A percentile compares a stretch with the other conserved stretches of the same genome.
Conservation (phyloP, 1,140 invertebrate genomes). For the Aphidius gifuensis region DNA sequence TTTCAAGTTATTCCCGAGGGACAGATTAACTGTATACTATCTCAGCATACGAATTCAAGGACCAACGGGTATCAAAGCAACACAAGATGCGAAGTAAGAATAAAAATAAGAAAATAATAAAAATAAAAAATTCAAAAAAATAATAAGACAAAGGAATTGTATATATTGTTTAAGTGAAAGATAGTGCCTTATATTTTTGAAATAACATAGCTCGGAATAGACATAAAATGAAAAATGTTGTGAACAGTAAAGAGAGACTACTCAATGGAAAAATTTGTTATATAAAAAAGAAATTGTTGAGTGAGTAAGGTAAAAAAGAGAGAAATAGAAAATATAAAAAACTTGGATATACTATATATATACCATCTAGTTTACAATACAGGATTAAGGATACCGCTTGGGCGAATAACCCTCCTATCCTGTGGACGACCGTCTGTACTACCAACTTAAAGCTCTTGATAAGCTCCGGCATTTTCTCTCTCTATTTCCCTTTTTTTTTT, state of each 20-base stretch:
- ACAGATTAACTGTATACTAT: constrained; percentile 44
- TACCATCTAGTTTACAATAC: constrained; percentile 50
- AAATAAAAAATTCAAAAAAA: constrained; percentile 3
- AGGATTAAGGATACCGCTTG: constrained; percentile 42
- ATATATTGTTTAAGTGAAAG: too few relatives aligned
- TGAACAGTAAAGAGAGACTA: too few relatives aligned
- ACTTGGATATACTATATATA: constrained; percentile 37
- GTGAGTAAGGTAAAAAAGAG: constrained; percentile 1
- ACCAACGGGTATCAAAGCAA: constrained; percentile 19
- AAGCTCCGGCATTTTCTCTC: constrained; percentile 36
- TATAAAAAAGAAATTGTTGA: constrained; percentile 19
- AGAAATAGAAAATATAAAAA: constrained; percentile 32
- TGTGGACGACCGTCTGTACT: constrained; percentile 15
- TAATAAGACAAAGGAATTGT: not conserved
- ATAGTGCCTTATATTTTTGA: too few relatives aligned
- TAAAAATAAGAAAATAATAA: constrained; percentile 8
- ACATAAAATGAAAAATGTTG: too few relatives aligned
- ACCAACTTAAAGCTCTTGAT: constrained; percentile 48
- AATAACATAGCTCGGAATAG: too few relatives aligned
- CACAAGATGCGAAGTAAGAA: constrained; percentile 17
- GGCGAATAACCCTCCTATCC: constrained; percentile 10
- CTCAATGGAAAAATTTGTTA: constrained; percentile 14
- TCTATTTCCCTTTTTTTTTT: constrained; percentile 2
- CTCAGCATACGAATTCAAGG: constrained; percentile 24
- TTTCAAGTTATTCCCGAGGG: constrained; percentile 47